phyloP scores from a whole-genome alignment of 2,797 vertebrate genomes.

The Acipenser oxyrinchus region DNA sequence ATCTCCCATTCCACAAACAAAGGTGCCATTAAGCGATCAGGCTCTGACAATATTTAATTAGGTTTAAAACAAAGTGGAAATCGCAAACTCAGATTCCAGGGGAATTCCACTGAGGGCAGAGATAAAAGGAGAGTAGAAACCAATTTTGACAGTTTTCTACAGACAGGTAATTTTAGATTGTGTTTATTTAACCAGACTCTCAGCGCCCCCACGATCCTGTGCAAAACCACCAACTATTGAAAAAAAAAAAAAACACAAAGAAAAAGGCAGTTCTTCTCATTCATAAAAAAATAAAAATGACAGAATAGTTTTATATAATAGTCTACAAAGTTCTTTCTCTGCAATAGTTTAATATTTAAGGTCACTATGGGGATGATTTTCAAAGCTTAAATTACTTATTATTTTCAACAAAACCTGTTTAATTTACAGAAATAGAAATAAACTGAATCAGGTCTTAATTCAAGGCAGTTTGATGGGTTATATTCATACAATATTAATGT shows the following conservation, averaged over 20 bases:
- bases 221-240: constrained; percentile 41
- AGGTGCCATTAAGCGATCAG: constrained; percentile 33
- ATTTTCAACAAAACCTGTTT: no score
- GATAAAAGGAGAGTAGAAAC: constrained; percentile 41
- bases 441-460: no score
- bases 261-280: constrained; percentile 37
- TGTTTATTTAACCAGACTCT: constrained; percentile 55
- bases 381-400: no score
- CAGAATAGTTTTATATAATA: constrained; percentile 31
- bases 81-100: constrained; percentile 39
- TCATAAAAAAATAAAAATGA: constrained; percentile 40
- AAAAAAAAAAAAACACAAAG: not conserved
- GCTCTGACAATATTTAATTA: constrained; percentile 46
- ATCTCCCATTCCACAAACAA: constrained; percentile 43
- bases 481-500: no score
- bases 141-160: constrained; percentile 50
- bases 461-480: no score
- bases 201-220: constrained; percentile 43
- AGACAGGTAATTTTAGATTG: constrained; percentile 50
- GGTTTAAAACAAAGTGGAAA: constrained; percentile 42
- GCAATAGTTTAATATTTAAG: not conserved
- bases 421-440: no score
- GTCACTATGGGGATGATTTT: no score
- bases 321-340: not conserved
- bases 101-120: constrained; percentile 46